A percentile compares a stretch with the other conserved stretches of the same genome.
phyloP scores from a whole-genome alignment of 2,888 invertebrate genomes.

The Drosophila sordidapex region DNA sequence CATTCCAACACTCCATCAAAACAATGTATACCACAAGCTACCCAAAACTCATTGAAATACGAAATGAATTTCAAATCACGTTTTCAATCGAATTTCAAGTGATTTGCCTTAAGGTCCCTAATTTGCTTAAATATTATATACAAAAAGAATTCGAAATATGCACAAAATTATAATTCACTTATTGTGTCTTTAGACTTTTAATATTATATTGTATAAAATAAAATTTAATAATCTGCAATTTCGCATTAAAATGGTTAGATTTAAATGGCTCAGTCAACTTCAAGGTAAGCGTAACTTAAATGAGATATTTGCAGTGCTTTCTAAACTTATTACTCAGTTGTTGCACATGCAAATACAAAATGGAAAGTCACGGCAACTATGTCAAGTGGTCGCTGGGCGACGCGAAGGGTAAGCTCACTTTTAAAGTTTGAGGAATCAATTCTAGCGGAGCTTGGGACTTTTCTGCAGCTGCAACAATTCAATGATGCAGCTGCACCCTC shows the following conservation, averaged over 20 bases:
- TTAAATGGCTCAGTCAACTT: background rate
- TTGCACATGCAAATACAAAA: conserved; percentile 51
- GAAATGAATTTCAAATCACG: conserved; percentile 62
- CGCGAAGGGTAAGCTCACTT: conserved; percentile 25
- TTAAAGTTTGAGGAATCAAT: conserved; percentile 50
- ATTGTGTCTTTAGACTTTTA: background rate
- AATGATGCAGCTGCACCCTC: conserved; percentile 16
- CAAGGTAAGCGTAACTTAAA: conserved; percentile 13
- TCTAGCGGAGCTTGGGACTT: conserved; percentile 37
- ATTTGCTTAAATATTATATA: conserved; percentile 4
- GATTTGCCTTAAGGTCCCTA: conserved; percentile 5
- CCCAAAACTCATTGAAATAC: conserved; percentile 3
- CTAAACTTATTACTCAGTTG: conserved; percentile 41
- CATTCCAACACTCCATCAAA: no score
- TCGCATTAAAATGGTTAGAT: background rate
- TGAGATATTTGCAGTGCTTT: conserved; percentile 32
- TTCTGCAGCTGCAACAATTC: conserved; percentile 33
- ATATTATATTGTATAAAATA: background rate
- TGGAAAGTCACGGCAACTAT: conserved; percentile 43
- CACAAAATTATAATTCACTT: conserved; percentile 26
- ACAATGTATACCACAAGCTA: no score
- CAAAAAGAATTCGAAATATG: conserved; percentile 35
- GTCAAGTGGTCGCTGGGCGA: conserved; percentile 24
- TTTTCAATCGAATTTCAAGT: conserved; percentile 49
- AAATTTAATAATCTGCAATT: background rate